phyloP scores from a whole-genome alignment of 2,888 invertebrate genomes.

The Cerastis rubricosa region DNA sequence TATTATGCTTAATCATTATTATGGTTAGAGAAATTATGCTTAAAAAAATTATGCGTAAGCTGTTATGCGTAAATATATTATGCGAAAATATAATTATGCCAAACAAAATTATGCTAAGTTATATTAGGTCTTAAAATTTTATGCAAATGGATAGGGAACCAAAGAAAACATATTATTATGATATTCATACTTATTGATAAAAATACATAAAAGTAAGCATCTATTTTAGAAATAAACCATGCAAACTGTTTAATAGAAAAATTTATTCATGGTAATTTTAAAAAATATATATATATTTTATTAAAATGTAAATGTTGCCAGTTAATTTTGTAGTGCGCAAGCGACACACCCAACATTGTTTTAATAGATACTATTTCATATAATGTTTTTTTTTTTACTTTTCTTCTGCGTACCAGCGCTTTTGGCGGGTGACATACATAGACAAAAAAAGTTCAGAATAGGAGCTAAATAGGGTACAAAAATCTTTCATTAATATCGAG shows the following conservation, averaged over 20 bases:
- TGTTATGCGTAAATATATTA: no score
- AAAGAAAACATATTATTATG: slow-evolving; percentile 22
- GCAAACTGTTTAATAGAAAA: slow-evolving; percentile 17
- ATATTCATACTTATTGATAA: slow-evolving; percentile 12
- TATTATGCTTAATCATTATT: no score
- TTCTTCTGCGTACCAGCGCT: background rate
- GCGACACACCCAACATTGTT: background rate
- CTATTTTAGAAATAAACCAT: slow-evolving; percentile 14
- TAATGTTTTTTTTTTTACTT: background rate
- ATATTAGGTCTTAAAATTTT: no score
- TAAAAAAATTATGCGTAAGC: no score
- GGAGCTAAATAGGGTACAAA: background rate
- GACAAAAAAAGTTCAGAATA: background rate
- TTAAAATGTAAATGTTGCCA: no score
- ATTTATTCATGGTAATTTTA: background rate
- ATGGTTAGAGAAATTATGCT: no score
- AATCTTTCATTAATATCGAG: background rate
- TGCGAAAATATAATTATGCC: no score
- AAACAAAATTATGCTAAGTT: no score
- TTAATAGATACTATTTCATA: background rate
- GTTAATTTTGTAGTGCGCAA: background rate
- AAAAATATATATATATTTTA: background rate
- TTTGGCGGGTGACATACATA: background rate
- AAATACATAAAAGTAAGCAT: slow-evolving; percentile 36
- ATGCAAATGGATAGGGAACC: no score